Evolutionary conservation across 1,140 invertebrate species (phyloP).

Genomic region (Drosophila kanapiae): DNA sequence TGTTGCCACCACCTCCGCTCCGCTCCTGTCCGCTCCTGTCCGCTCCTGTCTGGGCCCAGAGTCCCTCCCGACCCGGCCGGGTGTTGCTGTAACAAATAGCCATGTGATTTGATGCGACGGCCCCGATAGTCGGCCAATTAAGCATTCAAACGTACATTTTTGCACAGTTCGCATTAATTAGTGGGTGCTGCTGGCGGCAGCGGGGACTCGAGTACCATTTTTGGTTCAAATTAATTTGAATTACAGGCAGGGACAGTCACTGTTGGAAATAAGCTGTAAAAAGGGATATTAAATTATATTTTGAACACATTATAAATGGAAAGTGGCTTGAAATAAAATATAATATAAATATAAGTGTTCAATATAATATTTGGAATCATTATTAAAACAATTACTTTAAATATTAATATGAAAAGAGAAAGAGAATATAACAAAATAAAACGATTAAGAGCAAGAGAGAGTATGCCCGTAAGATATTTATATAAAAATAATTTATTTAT

Average conservation of each 20-base stretch:
- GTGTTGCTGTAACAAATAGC: conserved; percentile 81
- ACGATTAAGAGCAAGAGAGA: no score
- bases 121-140: conserved; percentile 79
- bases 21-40: conserved; percentile 10
- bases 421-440: no score
- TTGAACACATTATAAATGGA: neutral
- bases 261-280: neutral
- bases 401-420: no score
- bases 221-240: conserved; percentile 39
- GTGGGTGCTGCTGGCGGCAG: conserved; percentile 28
- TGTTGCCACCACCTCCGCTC: conserved; percentile 28
- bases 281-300: neutral
- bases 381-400: no score
- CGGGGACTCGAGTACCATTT: conserved; percentile 30
- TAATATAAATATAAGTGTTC: no score
- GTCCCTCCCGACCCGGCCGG: conserved; percentile 15
- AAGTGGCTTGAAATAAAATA: neutral
- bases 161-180: conserved; percentile 77
- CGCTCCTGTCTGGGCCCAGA: conserved; percentile 6
- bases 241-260: neutral
- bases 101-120: conserved; percentile 82
- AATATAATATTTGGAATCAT: no score
- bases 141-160: conserved; percentile 82
- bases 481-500: no score
- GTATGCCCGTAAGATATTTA: no score